Percentiles rank a stretch among this genome's conserved stretches.
phyloP scores from a whole-genome alignment of 2,797 vertebrate genomes.

The Parauchenoglanis punctatus region DNA sequence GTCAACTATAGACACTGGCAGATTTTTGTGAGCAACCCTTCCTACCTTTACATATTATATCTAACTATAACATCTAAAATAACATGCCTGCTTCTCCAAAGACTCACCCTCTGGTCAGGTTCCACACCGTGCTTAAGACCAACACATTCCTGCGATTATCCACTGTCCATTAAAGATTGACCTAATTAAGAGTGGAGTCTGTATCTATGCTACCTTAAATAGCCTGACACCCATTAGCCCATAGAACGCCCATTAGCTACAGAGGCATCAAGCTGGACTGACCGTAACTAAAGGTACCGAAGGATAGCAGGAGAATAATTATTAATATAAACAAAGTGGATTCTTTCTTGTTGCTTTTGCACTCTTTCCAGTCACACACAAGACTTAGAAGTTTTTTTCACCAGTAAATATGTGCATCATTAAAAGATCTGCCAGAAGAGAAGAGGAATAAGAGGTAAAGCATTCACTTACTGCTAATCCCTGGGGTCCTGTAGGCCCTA shows the following conservation, averaged over 20 bases:
- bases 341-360: background rate
- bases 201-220: background rate
- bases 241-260: background rate
- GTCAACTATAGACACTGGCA: background rate
- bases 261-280: background rate
- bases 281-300: background rate
- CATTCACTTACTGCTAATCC: slow-evolving; percentile 74
- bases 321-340: background rate
- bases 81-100: background rate
- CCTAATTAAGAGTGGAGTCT: background rate
- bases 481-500: slow-evolving; percentile 70
- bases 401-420: background rate
- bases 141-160: background rate
- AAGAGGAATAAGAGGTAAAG: background rate
- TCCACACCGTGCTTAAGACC: background rate
- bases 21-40: background rate
- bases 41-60: background rate
- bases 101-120: background rate
- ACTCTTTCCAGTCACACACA: background rate
- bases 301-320: background rate
- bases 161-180: background rate
- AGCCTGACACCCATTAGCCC: no score
- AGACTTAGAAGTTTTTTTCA: background rate
- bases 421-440: background rate
- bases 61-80: background rate